Conservation (phyloP, 1,140 invertebrate species). For the Atta colombica region DNA sequence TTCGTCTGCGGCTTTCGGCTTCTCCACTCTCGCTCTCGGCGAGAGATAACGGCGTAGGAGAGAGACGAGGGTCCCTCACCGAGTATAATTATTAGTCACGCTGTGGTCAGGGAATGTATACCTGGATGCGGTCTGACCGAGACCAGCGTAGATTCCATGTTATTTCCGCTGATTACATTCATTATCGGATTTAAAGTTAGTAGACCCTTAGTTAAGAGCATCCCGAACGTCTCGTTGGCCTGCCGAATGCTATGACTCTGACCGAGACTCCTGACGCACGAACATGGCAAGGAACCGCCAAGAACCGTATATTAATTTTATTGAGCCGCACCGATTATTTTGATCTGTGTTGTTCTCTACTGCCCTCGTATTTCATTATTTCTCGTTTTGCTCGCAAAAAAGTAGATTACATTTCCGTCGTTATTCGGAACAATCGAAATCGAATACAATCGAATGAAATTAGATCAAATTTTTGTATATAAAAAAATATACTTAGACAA, state of each 20-base stretch:
- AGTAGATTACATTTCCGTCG: neutral
- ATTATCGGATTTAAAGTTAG: constrained; percentile 82
- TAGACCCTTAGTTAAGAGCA: constrained; percentile 69
- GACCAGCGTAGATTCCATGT: constrained; percentile 80
- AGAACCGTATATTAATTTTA: constrained; percentile 60
- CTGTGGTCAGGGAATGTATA: constrained; percentile 73
- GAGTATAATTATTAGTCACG: constrained; percentile 79
- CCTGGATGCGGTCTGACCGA: constrained; percentile 63
- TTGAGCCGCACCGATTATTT: constrained; percentile 47
- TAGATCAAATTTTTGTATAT: neutral
- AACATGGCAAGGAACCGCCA: neutral
- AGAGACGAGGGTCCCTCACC: constrained; percentile 67
- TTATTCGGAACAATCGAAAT: neutral
- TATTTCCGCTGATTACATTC: constrained; percentile 83
- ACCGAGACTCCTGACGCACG: constrained; percentile 37
- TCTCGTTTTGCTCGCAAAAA: constrained; percentile 40
- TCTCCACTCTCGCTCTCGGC: constrained; percentile 60
- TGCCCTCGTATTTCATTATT: constrained; percentile 48
- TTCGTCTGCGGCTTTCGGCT: constrained; percentile 38
- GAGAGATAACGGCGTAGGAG: constrained; percentile 69
- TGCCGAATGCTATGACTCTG: constrained; percentile 24
- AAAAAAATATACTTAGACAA: constrained; percentile 4
- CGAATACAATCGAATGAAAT: neutral
- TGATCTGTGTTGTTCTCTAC: neutral
- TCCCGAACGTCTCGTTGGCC: constrained; percentile 51